Percentiles rank a stretch among this genome's conserved stretches.
These are phyloP conservation scores for Limnephilus auricula DNA, from an alignment of 2,888 invertebrate genomes.

Conservation along the genomic window DNA sequence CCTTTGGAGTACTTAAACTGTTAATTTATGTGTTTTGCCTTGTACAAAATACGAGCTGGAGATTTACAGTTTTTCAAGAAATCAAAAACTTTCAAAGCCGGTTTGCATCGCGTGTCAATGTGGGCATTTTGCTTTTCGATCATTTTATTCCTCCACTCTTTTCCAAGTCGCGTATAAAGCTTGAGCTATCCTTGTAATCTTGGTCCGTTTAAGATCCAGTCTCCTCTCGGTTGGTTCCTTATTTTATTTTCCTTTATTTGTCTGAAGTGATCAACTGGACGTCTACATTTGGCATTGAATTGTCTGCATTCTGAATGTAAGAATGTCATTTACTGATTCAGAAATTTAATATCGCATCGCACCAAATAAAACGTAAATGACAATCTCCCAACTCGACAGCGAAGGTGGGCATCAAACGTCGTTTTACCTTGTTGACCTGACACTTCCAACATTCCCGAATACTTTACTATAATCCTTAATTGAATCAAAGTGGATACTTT, in stretches of 20 bases:
- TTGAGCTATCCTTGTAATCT: background rate
- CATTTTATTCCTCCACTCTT: background rate
- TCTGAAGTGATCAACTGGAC: background rate
- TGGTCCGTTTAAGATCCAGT: background rate
- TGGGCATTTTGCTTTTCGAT: background rate
- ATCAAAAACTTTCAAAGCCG: background rate
- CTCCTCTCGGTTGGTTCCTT: background rate
- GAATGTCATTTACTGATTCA: background rate
- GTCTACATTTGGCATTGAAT: background rate
- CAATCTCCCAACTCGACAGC: background rate
- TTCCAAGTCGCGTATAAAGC: background rate
- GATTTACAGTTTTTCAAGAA: slow-evolving; percentile 34
- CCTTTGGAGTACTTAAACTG: slow-evolving; percentile 11
- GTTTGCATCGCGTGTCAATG: slow-evolving; percentile 11
- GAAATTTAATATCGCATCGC: background rate
- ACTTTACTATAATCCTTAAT: slow-evolving; percentile 20
- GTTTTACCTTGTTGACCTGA: background rate
- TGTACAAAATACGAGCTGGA: slow-evolving; percentile 6
- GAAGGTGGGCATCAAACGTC: background rate
- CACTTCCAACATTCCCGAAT: background rate
- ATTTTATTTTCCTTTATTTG: background rate
- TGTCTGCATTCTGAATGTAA: background rate
- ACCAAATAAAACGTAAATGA: background rate
- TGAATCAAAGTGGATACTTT: slow-evolving; percentile 11
- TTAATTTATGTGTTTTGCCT: slow-evolving; percentile 31